Base-by-base conservation (phyloP, 2,888 invertebrate species). In the Troglohyphantes excavatus region DNA sequence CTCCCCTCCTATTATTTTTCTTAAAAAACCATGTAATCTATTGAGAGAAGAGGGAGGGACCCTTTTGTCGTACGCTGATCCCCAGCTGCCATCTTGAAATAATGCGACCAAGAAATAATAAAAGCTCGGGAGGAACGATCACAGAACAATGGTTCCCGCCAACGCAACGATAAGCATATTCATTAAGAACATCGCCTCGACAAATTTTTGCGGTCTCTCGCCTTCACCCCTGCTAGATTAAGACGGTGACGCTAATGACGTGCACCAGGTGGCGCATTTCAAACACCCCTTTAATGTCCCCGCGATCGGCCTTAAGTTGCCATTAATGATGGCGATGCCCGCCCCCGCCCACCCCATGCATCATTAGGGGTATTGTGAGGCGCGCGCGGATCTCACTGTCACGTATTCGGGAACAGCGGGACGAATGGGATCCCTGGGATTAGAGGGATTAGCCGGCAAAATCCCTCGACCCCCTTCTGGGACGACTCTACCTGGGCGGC, bases 251-350 rank as follows among this genome's bases (percentile, higher is more conserved):
- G 88, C 88, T 82, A 88, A 88, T 88, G 81, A 88, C 65, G 53
- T 27, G 81, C 81, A 88, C 88, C 88, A 88, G 88, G 88, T 88
- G 88, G 88, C 81, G 73, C 81, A 46, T 73, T 82, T 73, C 75
- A 75, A 81, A 68, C 73, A 73, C 67, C 88, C 73, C 68, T 82
- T 79, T 82, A 88, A 88, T 88, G 88, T 82, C 46, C 59, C 27
- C 70, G 65, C 53, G 67, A 67, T 67, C 72, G 70, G 88, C 73
- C 81, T 88, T 82, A 82, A 88, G 81, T 73, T 88, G 82, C 88
- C 88, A 88, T 81, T 88, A 82, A 88, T 75, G 81, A 81, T 61
- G 84, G 75, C 29, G 21, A 43, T 43, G 63, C 73, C 73, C 63
- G 39, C 33, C 0, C 67, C 9, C 53, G 21, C 26, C 17, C 61